Evolutionary conservation across 2,113 vertebrate genomes (phyloP).

Genomic region (Egretta garzetta): DNA sequence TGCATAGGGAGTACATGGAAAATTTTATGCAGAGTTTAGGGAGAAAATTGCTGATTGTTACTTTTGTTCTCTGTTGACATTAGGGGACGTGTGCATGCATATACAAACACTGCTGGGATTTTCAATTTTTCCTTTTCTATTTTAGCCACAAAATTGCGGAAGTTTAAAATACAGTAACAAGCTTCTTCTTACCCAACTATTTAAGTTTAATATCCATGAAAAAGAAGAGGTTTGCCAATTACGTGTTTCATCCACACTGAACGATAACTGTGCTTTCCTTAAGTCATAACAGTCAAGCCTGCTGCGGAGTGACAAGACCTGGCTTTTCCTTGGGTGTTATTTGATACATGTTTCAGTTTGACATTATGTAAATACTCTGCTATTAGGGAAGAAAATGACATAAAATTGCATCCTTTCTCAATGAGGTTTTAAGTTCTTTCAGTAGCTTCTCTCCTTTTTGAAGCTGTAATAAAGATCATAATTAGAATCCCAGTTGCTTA

Average conservation of each 20-base stretch:
- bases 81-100: rapidly evolving
- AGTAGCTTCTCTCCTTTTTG: conserved; percentile 36
- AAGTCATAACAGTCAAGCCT: not conserved
- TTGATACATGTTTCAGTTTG: conserved; percentile 11
- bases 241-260: not conserved
- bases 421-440: conserved; percentile 39
- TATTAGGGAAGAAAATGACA: conserved; percentile 50
- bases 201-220: not conserved
- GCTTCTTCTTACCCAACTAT: not conserved
- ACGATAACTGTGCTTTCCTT: not conserved
- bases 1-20: not conserved
- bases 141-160: not conserved
- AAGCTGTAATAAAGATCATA: conserved; percentile 52
- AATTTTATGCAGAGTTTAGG: not conserved
- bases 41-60: not conserved
- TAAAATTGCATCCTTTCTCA: conserved; percentile 50
- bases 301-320: not conserved
- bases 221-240: not conserved
- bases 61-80: not conserved
- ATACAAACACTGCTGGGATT: not conserved
- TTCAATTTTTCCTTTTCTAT: rapidly evolving
- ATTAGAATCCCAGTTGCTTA: conserved; percentile 63
- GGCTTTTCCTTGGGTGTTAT: not conserved
- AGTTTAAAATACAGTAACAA: not conserved
- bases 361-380: conserved; percentile 59